Conservation (phyloP, 35 echinoderm and acorn worm species). For the Patiria miniata region DNA sequence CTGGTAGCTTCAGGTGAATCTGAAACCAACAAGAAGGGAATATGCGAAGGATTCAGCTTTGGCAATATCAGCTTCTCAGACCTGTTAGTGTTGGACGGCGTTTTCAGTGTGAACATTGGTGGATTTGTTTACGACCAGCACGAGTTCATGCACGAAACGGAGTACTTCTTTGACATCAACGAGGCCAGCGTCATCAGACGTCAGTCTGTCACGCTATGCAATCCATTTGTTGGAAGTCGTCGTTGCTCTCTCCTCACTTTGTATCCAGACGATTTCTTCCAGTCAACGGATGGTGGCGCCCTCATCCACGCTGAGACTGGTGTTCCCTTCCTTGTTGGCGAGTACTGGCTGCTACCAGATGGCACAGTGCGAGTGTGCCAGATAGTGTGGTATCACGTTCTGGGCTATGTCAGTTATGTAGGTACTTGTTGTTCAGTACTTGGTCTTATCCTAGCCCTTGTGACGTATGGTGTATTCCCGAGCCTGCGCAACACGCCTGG, state of each 20-base stretch:
- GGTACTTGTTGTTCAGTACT: not conserved
- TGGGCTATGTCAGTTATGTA: not conserved
- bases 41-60: too few relatives aligned
- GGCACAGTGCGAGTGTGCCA: not conserved
- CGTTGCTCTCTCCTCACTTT: not conserved
- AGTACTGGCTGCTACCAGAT: not conserved
- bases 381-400: not conserved
- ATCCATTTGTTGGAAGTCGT: not conserved
- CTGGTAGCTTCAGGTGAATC: not conserved
- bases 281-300: not conserved
- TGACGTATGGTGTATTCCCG: not conserved
- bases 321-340: not conserved
- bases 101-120: not conserved
- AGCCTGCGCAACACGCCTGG: not conserved
- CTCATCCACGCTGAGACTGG: not conserved
- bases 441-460: not conserved
- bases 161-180: not conserved
- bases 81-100: not conserved
- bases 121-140: conserved; percentile 1
- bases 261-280: not conserved
- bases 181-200: not conserved
- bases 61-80: not conserved
- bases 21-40: not conserved
- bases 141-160: not conserved
- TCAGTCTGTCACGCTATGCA: not conserved